Evolutionary conservation across 1,140 invertebrate genomes (phyloP), one percentile per base, ranked within the genome.

Genomic region (Phenacoccus solenopsis): DNA sequence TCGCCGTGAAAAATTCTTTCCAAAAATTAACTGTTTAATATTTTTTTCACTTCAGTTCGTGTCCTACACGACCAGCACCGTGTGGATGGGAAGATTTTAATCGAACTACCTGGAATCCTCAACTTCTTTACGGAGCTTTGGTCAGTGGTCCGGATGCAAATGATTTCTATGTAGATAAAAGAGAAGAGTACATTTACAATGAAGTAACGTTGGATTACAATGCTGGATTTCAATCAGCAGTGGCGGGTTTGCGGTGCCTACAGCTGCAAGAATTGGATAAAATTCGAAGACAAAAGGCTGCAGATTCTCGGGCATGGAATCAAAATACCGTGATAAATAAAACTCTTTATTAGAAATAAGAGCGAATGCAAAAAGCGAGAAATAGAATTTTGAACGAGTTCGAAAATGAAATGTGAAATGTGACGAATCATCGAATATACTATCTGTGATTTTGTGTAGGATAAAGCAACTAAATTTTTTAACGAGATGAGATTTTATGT

Each of bases 191-290:
- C 73, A 76, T 83, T 10, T 82, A 81, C 71, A 84, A 83, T n/a
- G 83, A 84, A 72, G 83, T 84, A 3, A 83, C 82, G 5, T 72
- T 84, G 21, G 82, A 85, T 70, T 84, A 82, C 73, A 85, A 85
- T 73, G 83, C 82, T 5, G 84, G 83, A 1, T 85, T 85, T 73
- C 83, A 84, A 35, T 78, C 80, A 7, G 79, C 79, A 1, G 74
- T 84, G 1, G 82, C 81, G 0, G 82, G 80, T 30, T 72, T 83
- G 0, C 72, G 78, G 3, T 77, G 81, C 22, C 59, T 78, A 12
- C 28, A 76, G 56, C 12, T 74, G 21, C 30, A 21, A 30, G 59
- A 70, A 5, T 12, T 12, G 12, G 28, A 16, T 12, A 64, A 64
- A 64, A 24, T 27, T 4, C 5, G 13, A 16, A 64, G 25, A 16